phyloP scores from a whole-genome alignment of 2,888 invertebrate species.

The Leptopilina drosophilae region DNA sequence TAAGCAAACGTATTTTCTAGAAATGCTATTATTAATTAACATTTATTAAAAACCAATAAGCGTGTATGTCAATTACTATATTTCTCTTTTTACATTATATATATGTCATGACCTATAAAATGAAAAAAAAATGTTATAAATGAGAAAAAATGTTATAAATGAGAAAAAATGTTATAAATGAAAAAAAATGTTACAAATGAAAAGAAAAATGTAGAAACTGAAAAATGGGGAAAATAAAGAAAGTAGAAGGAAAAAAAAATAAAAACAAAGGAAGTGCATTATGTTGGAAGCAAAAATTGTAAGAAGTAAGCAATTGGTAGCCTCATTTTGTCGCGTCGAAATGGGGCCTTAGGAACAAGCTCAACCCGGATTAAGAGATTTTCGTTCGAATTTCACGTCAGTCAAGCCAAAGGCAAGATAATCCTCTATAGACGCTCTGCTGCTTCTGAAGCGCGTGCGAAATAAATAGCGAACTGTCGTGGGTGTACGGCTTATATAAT shows the following conservation, averaged over 20 bases:
- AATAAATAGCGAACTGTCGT: slow-evolving; percentile 67
- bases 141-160: too few species aligned
- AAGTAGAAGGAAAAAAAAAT: neutral
- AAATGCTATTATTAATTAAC: too few species aligned
- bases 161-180: too few species aligned
- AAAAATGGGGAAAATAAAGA: too few species aligned
- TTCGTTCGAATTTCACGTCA: slow-evolving; percentile 71
- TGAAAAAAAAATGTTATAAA: too few species aligned
- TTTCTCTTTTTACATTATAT: too few species aligned
- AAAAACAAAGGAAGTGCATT: neutral
- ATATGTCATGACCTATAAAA: too few species aligned
- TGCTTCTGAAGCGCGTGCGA: slow-evolving; percentile 67
- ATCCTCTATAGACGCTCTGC: slow-evolving; percentile 64
- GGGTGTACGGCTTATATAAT: slow-evolving; percentile 67
- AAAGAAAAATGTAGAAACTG: too few species aligned
- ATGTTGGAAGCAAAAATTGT: slow-evolving; percentile 3
- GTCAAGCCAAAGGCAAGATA: slow-evolving; percentile 66
- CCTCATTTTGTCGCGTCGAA: slow-evolving; percentile 54
- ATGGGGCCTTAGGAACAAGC: slow-evolving; percentile 54
- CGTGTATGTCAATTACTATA: too few species aligned
- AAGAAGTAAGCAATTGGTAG: slow-evolving; percentile 17
- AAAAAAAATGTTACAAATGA: too few species aligned
- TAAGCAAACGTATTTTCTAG: too few species aligned
- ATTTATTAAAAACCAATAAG: too few species aligned
- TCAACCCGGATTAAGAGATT: slow-evolving; percentile 70